Conservation (phyloP, 2,113 vertebrate genomes). For the Benitochromis conjunctus region DNA sequence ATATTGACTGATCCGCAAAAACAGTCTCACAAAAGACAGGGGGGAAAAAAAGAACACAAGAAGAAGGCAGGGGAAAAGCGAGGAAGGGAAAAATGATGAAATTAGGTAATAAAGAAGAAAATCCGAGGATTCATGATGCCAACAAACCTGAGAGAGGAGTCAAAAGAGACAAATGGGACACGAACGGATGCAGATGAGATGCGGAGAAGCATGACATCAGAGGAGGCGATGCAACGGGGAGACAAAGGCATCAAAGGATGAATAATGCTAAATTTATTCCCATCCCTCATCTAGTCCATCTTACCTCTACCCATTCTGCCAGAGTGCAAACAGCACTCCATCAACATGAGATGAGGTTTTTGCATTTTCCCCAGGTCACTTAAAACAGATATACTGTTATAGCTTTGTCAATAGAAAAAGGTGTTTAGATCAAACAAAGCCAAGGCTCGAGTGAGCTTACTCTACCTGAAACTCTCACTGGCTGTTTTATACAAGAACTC, state of each 20-base stretch:
- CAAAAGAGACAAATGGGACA: conserved; percentile 51
- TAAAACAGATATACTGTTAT: conserved; percentile 49
- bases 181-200: conserved; percentile 64
- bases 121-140: conserved; percentile 20
- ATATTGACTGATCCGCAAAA: conserved; percentile 26
- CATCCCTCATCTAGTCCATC: conserved; percentile 20
- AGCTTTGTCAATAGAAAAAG: conserved; percentile 20
- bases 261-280: conserved; percentile 56
- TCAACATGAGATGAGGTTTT: conserved; percentile 46
- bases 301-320: conserved; percentile 24
- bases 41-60: not conserved
- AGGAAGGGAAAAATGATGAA: conserved; percentile 13
- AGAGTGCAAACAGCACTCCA: conserved; percentile 53
- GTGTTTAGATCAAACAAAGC: conserved; percentile 4
- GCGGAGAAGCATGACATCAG: conserved; percentile 64
- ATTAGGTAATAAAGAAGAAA: conserved; percentile 38
- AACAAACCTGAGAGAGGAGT: conserved; percentile 19
- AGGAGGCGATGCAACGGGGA: conserved; percentile 20
- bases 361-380: conserved; percentile 24
- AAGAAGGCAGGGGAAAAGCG: not conserved
- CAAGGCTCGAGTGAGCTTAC: not conserved
- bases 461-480: not conserved
- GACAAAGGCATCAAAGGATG: conserved; percentile 54
- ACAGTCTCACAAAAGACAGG: not conserved
- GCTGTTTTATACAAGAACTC: not conserved